A percentile compares a stretch with the other conserved stretches of the same genome.
Evolutionary conservation across 1,140 invertebrate genomes (phyloP).

Genomic region (Bombyx mori): ASM3026992v2 NC_085118.1:1644501-1645000

Average conservation of each 20-base stretch:
- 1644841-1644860: background rate
- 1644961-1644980: conserved; percentile 46
- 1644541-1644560: too few relatives aligned
- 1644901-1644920: background rate
- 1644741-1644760: conserved; percentile 33
- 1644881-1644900: background rate
- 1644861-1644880: too few relatives aligned
- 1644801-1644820: conserved; percentile 43
- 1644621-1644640: too few relatives aligned
- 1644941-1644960: conserved; percentile 39
- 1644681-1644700: too few relatives aligned
- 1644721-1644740: conserved; percentile 23
- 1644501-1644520: conserved; percentile 26
- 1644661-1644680: too few relatives aligned
- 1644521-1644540: conserved; percentile 1
- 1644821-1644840: conserved; percentile 1
- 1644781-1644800: conserved; percentile 40
- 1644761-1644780: conserved; percentile 22
- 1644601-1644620: too few relatives aligned
- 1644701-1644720: too few relatives aligned
- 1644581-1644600: too few relatives aligned
- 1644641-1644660: too few relatives aligned
- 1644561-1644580: too few relatives aligned
- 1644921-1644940: conserved; percentile 14
- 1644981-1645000: conserved; percentile 26